These are phyloP conservation scores for Sus scrofa DNA, from an alignment of 2,113 vertebrate species.

Conservation along the genomic window DNA sequence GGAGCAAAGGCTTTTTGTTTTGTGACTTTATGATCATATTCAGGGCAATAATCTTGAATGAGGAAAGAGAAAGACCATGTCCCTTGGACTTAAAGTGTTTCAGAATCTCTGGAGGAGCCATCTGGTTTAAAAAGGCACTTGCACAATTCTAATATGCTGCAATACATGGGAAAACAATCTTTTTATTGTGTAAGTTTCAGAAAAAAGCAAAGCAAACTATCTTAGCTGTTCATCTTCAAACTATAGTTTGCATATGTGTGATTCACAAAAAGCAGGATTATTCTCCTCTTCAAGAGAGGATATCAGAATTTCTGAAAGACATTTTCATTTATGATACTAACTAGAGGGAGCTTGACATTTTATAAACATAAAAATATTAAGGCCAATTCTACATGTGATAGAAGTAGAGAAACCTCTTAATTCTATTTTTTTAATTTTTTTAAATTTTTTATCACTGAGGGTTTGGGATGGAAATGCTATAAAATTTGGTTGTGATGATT, in stretches of 20 bases:
- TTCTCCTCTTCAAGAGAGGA: not conserved
- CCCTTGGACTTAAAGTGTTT: not conserved
- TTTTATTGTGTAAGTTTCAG: not conserved
- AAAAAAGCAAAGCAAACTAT: not conserved
- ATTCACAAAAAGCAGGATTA: not conserved
- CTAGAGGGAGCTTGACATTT: not conserved
- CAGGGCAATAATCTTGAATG: not conserved
- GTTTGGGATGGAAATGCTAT: too few relatives aligned
- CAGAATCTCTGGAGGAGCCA: not conserved
- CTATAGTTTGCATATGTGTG: not conserved
- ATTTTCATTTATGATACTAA: not conserved
- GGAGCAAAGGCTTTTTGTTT: not conserved
- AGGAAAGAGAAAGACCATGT: not conserved
- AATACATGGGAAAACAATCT: not conserved
- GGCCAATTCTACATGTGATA: not conserved
- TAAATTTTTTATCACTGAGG: too few relatives aligned
- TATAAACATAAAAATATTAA: not conserved
- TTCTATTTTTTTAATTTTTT: too few relatives aligned
- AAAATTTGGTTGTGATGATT: too few relatives aligned
- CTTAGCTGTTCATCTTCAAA: conserved; percentile 7
- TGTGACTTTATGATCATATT: not conserved
- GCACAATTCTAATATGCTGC: not conserved
- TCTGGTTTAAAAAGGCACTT: not conserved
- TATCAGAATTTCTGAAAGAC: not conserved
- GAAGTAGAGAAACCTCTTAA: too few relatives aligned